These are phyloP conservation scores for Hypanus sabinus DNA, from an alignment of 2,113 vertebrate species.

Conservation along the genomic window DNA sequence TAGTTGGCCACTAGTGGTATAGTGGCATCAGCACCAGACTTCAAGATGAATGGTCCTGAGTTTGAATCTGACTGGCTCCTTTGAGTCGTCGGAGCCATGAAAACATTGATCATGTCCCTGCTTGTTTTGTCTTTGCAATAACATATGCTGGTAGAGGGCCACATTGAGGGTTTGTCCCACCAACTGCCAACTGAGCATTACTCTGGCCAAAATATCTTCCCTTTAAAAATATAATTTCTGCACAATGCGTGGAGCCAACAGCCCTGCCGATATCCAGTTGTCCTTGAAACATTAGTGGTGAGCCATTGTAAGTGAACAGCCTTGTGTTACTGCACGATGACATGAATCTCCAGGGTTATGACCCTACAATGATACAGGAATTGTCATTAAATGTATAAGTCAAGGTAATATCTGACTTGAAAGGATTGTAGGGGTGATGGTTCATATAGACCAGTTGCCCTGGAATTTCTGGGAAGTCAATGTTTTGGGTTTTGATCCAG, in stretches of 20 bases:
- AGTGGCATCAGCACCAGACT: too few relatives aligned
- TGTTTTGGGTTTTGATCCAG: background rate
- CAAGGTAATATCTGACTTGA: background rate
- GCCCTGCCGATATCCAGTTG: background rate
- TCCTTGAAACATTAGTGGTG: background rate
- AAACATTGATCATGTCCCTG: background rate
- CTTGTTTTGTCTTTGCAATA: background rate
- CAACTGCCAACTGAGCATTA: background rate
- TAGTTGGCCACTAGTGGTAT: too few relatives aligned
- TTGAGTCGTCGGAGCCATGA: background rate
- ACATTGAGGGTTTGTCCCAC: background rate
- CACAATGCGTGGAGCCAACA: background rate
- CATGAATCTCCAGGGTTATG: background rate
- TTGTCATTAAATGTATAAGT: background rate
- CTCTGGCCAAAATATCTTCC: background rate
- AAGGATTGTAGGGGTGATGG: background rate
- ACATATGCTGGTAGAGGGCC: too few relatives aligned
- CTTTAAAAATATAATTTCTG: background rate
- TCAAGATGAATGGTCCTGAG: too few relatives aligned
- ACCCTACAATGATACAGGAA: background rate
- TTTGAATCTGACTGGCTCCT: too few relatives aligned
- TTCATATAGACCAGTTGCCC: background rate
- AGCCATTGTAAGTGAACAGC: background rate
- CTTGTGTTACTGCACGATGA: background rate
- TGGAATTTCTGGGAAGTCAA: background rate